These are phyloP conservation scores for Orchestia grillus DNA, from an alignment of 1,140 invertebrate species.

Conservation along the genomic window DNA sequence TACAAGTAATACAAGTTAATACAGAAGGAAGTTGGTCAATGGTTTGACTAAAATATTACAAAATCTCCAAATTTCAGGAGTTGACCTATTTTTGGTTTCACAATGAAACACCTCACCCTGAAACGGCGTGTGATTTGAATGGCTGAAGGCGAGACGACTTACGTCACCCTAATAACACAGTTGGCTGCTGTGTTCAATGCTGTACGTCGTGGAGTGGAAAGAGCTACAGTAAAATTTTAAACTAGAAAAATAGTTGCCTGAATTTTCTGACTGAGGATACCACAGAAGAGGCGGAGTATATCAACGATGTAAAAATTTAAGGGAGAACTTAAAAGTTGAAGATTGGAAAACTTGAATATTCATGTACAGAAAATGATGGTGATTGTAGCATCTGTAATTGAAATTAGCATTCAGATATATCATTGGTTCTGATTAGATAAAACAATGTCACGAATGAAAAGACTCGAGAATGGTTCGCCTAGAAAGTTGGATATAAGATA, in stretches of 20 bases:
- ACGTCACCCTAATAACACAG: neutral
- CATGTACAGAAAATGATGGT: neutral
- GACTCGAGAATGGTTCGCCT: too few relatives aligned
- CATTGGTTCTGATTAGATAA: too few relatives aligned
- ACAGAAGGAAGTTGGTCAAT: neutral
- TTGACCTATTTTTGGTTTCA: neutral
- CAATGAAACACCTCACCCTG: too few relatives aligned
- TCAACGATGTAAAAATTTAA: neutral
- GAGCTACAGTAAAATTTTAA: neutral
- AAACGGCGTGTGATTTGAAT: neutral
- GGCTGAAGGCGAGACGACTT: neutral
- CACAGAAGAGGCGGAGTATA: neutral
- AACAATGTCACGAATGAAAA: too few relatives aligned
- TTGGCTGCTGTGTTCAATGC: neutral
- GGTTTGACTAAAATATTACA: neutral
- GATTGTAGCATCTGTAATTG: neutral
- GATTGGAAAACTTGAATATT: neutral
- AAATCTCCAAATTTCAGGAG: neutral
- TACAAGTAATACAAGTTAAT: too few relatives aligned
- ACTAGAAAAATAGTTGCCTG: neutral
- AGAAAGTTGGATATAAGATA: neutral
- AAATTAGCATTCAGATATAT: neutral
- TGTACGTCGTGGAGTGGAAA: neutral
- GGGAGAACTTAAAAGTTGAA: neutral
- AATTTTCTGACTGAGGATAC: neutral